These are phyloP conservation scores for Calliopum simillimum DNA, from an alignment of 2,888 invertebrate species.

Conservation along the genomic window DNA sequence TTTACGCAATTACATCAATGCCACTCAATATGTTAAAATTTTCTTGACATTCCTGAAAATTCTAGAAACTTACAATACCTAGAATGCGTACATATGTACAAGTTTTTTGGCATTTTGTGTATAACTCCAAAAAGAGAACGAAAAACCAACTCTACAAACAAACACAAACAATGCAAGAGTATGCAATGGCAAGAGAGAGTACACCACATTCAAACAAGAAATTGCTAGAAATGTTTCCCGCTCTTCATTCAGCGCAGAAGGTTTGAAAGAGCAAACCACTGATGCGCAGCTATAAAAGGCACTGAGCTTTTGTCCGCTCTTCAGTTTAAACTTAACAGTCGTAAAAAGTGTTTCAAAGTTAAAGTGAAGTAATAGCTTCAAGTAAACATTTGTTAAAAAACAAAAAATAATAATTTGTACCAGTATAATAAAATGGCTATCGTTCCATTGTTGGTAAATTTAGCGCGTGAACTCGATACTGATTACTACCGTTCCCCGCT, in stretches of 20 bases:
- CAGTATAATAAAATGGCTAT: conserved; percentile 48
- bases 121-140: no score
- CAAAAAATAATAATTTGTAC: not conserved
- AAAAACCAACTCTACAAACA: not conserved
- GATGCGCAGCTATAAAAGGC: conserved; percentile 42
- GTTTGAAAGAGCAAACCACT: not conserved
- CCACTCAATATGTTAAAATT: no score
- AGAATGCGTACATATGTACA: no score
- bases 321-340: conserved; percentile 37
- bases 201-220: not conserved
- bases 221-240: conserved; percentile 5
- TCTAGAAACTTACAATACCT: no score
- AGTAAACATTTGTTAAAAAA: not conserved
- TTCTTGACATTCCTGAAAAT: no score
- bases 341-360: not conserved
- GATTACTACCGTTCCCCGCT: conserved; percentile 27
- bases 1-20: no score
- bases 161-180: not conserved
- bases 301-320: conserved; percentile 11
- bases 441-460: conserved; percentile 48
- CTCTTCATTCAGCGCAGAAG: conserved; percentile 3
- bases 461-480: conserved; percentile 45
- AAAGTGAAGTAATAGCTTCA: not conserved
- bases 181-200: not conserved
- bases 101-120: no score